Percentiles rank a stretch among this genome's conserved stretches.
phyloP scores from a whole-genome alignment of 2,888 invertebrate species.

The Trissolcus brochymenae region DNA sequence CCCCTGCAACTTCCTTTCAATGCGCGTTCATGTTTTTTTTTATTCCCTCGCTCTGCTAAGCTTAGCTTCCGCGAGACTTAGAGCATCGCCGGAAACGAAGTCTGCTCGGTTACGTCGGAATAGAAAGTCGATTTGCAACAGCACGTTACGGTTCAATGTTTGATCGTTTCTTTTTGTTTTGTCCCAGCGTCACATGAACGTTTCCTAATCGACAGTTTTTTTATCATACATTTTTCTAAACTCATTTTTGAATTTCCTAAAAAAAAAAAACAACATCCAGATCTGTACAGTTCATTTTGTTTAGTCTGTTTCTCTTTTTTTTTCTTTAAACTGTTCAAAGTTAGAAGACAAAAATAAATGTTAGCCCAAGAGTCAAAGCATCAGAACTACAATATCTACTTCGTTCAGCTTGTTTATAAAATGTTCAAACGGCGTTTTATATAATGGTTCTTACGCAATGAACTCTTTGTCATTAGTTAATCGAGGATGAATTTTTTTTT shows the following conservation, averaged over 20 bases:
- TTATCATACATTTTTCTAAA: no score
- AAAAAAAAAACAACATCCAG: no score
- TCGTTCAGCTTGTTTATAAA: constrained; percentile 7
- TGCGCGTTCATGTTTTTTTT: constrained; percentile 33
- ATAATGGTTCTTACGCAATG: constrained; percentile 30
- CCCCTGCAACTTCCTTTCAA: constrained; percentile 54
- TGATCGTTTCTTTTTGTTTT: constrained; percentile 33
- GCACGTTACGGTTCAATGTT: constrained; percentile 49
- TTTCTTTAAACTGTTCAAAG: no score
- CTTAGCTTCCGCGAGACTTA: constrained; percentile 50
- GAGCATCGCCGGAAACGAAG: constrained; percentile 53
- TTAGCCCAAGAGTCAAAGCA: no score
- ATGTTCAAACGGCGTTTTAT: constrained; percentile 30
- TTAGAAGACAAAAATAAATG: no score
- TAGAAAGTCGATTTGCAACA: constrained; percentile 58
- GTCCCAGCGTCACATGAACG: background rate
- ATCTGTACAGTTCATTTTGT: no score
- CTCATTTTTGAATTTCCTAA: no score
- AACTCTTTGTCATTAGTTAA: constrained; percentile 41
- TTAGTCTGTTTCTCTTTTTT: no score
- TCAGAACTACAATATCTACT: no score
- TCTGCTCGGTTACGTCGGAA: constrained; percentile 57
- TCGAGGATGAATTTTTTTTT: constrained; percentile 29
- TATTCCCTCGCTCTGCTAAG: constrained; percentile 26
- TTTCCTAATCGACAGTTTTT: constrained; percentile 4